Base-by-base conservation (phyloP, 2,888 invertebrate genomes). In the Ernsta delagoae region DNA sequence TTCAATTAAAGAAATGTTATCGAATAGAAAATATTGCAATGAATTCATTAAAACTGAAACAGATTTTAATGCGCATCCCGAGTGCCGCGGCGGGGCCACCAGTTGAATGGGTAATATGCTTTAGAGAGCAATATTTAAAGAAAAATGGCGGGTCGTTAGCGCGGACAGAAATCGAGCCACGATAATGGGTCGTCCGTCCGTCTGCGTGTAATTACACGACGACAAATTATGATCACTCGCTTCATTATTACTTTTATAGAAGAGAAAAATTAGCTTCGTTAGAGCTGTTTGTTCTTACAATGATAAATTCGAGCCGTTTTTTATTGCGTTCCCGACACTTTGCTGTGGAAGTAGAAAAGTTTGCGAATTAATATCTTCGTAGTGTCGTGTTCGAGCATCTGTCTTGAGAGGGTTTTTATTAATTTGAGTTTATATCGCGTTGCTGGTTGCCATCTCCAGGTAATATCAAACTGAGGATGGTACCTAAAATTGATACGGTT, bases 151-250 rank as follows among this genome's bases (percentile, higher is more conserved):
- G 36, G 64, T 74, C 72, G 70, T 73, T 71, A 70, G 61, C 57
- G 53, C 66, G 65, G 65, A 72, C 70, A 70, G 56, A 70, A 67
- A 65, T 69, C 56, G 70, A 71, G 70, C 69, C 39, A 56, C 65
- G 60, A 59, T 63, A 72, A 72, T 70, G 71, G 59, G 59, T 67
- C 57, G 72, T 61, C 71, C 70, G 73, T 72, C 72, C 70, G 73
- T 72, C 72, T 57, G 45, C 39, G 54, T 39, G 72, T 73, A 74
- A 77, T 78, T 77, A 75, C 72, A 70, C 70, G 70, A 64, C 56
- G 75, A 76, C 77, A 78, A 78, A 80, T 79, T 79, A 75, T 76
- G 76, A 79, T 77, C 72, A 73, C 75, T 69, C 71, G 70, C 72
- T 70, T 79, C 76, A 79, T 79, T 78, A 77, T 79, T 75, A 74